phyloP scores from a whole-genome alignment of 2,113 vertebrate species.

The Scomber japonicus region DNA sequence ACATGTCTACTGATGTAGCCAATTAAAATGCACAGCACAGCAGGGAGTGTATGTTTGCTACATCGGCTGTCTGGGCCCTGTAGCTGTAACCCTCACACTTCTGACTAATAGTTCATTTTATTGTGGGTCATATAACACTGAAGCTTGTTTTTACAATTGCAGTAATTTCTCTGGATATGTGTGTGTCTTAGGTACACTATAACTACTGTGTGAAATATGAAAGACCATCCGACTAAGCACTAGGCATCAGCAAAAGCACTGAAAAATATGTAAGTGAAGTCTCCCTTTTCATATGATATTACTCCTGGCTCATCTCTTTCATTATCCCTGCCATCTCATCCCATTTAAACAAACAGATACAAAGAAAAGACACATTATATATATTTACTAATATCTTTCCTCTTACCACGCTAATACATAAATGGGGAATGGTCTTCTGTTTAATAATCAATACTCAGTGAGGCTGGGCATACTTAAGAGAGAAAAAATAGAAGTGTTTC shows the following conservation, averaged over 20 bases:
- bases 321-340: neutral
- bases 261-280: neutral
- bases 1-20: slow-evolving; percentile 17
- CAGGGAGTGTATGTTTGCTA: slow-evolving; percentile 7
- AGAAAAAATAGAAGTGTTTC: slow-evolving; percentile 12
- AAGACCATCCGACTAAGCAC: slow-evolving; percentile 7
- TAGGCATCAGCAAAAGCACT: slow-evolving; percentile 3
- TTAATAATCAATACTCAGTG: slow-evolving; percentile 4
- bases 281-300: neutral
- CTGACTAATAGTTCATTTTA: neutral
- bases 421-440: slow-evolving; percentile 1
- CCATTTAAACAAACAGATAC: neutral
- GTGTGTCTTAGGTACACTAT: neutral
- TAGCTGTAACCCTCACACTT: slow-evolving; percentile 25
- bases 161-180: neutral
- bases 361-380: too few relatives aligned
- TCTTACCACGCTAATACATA: neutral
- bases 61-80: neutral
- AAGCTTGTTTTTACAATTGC: neutral
- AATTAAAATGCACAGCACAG: slow-evolving; percentile 40
- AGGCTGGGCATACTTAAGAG: neutral
- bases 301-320: neutral
- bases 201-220: neutral
- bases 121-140: neutral
- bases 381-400: neutral